Base-by-base conservation (phyloP, 2,888 invertebrate species). In the Eledone cirrhosa region DNA sequence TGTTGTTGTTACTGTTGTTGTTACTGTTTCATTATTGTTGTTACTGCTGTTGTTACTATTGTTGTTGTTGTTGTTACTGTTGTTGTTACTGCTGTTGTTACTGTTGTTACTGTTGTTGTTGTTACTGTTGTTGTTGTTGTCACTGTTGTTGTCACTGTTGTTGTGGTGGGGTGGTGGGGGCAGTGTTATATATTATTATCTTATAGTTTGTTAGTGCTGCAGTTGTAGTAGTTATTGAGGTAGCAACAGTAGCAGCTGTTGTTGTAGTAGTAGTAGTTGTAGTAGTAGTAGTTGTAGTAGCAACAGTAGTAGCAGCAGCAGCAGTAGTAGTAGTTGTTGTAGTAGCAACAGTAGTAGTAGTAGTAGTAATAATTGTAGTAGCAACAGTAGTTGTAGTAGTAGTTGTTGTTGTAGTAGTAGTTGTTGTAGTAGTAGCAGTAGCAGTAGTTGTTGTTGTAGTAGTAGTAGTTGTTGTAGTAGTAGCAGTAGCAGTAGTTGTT, bases 21-120 rank as follows among this genome's bases (percentile, higher is more conserved):
- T 41, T 41, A 11, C 11, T 2, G 41, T 41, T 8, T 41, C 11
- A 41, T 41, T 41, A 8, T 41, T 41, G 41, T 41, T 41, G 41
- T 41, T 41, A n/a, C n/a, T 2, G 41, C 11, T 8, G 11, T 41
- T 41, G 41, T 41, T 41, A 41, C 11, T 41, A 8, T 41, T 41
- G 41, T 41, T 41, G 41, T 41, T 41, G 41, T 41, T 41, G 41
- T 41, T 41, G 41, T 41, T 41, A 11, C 3, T 41, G 41, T 72
- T 72, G 33, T 69, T 69, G 69, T 27, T 69, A 19, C 29, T 69
- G 69, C 19, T 69, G 27, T 22, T 72, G 72, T 27, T 63, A 22
- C 63, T 63, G 63, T 19, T 63, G 24, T 22, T 63, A 22, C 41
- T 72, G 72, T 41, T 72, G 72, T n/a, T 72, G 72, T 72, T 72